Evolutionary conservation across 2,113 vertebrate genomes (phyloP).

Genomic region (Menidia beryllina): DNA sequence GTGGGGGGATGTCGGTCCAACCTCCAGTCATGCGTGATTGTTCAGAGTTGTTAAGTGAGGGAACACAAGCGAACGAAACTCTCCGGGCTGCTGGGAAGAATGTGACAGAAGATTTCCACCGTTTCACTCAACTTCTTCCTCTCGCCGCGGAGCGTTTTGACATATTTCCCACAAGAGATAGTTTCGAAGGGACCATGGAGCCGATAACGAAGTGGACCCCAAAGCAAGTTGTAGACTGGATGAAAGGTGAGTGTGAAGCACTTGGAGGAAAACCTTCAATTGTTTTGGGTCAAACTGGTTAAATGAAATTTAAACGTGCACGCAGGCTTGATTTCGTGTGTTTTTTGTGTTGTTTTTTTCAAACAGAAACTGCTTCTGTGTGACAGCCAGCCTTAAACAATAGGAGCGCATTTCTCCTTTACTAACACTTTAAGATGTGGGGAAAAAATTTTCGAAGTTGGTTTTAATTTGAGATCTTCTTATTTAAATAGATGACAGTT

Average conservation of each 20-base stretch:
- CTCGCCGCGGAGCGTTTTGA: not conserved
- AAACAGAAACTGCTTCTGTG: conserved; percentile 68
- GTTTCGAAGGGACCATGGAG: conserved; percentile 77
- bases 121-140: not conserved
- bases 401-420: conserved; percentile 14
- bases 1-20: conserved; percentile 43
- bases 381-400: conserved; percentile 71
- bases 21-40: conserved; percentile 48
- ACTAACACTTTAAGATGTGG: conserved; percentile 23
- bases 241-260: conserved; percentile 76
- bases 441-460: not conserved
- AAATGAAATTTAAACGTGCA: not conserved
- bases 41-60: conserved; percentile 40
- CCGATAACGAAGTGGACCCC: conserved; percentile 86
- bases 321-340: not conserved
- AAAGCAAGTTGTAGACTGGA: conserved; percentile 85
- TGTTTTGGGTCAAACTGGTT: not conserved
- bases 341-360: conserved; percentile 29
- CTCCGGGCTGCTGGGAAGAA: conserved; percentile 32
- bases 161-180: not conserved
- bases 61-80: conserved; percentile 26
- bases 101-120: conserved; percentile 29
- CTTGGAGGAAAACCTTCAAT: not conserved
- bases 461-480: too few species aligned
- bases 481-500: too few species aligned